Evolutionary conservation across 2,113 vertebrate genomes (phyloP), one percentile per base, ranked within the genome.

Genomic region (Talpa occidentalis): DNA sequence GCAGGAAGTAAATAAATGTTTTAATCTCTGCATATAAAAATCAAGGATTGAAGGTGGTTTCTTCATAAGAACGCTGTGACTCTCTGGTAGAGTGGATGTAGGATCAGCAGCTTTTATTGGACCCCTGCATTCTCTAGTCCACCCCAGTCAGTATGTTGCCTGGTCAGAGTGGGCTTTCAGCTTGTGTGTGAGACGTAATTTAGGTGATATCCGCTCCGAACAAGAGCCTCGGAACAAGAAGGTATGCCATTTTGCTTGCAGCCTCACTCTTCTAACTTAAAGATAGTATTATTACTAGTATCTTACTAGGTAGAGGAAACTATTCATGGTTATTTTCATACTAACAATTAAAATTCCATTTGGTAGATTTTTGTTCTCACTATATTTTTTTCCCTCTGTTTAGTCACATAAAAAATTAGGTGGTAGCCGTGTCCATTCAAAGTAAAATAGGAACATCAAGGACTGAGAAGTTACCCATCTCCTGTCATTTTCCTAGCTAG

Each of bases 21-120:
- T 37, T 88, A 40, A 92, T 88, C 42, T 87, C 26, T 77, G 56
- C 26, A 92, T 28, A 21, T 74, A 52, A 95, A 97, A 96, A 90
- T 82, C 47, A 85, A 96, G 8, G 4, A 26, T n/a, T 56, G 2
- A 37, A 66, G 3, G 8, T 26, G n/a, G 11, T 88, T 49, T 70
- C 47, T 66, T 93, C 40, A 26, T 90, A 82, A 26, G 69, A 44
- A 10, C 19, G 10, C 24, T 40, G 4, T 78, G 30, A 16, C 14
- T 42, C 22, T 64, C 66, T 66, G 42, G 30, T 8, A 72, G 5
- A 78, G 5, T 22, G 32, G 24, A 30, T 69, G 66, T 44, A 35
- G 40, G 1, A 76, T 40, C 35, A 26, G 2, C 14, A 54, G 30
- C 14, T 94, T 91, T 89, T 52, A 54, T 11, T 60, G 44, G 35